Evolutionary conservation across 1,140 invertebrate species (phyloP).

Genomic region (Atta texana): DNA sequence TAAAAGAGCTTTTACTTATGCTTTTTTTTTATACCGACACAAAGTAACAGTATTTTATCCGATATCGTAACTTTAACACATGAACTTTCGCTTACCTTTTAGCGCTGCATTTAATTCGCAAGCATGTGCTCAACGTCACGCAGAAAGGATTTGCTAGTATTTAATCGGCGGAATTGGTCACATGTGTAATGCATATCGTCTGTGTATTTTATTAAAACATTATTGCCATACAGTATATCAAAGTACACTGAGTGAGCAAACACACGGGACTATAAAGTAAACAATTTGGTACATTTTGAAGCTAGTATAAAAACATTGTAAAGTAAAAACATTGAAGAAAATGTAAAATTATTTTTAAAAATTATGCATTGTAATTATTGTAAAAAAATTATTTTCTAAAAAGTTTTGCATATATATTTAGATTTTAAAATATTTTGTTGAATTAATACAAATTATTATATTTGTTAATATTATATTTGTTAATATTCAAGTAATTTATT

Average conservation of each 20-base stretch:
- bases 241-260: conserved; percentile 25
- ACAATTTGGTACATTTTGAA: conserved; percentile 37
- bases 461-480: not conserved
- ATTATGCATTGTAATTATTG: not conserved
- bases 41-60: conserved; percentile 3
- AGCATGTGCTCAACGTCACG: conserved; percentile 48
- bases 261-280: conserved; percentile 52
- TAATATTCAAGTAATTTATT: not conserved
- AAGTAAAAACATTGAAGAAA: conserved; percentile 16
- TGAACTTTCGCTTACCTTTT: conserved; percentile 55
- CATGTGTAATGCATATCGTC: conserved; percentile 3
- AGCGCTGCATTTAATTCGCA: conserved; percentile 50
- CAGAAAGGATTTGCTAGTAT: conserved; percentile 55
- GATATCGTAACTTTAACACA: conserved; percentile 49
- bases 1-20: conserved; percentile 12
- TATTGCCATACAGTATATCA: conserved; percentile 31
- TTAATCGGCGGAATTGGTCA: conserved; percentile 43
- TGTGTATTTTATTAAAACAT: conserved; percentile 60
- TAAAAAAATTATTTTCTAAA: conserved; percentile 11
- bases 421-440: not conserved
- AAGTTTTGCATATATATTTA: not conserved
- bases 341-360: not conserved
- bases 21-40: not conserved
- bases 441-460: not conserved
- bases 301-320: conserved; percentile 28